Base-by-base conservation (phyloP, 2,888 invertebrate species). In the Synergus itoensis region DNA sequence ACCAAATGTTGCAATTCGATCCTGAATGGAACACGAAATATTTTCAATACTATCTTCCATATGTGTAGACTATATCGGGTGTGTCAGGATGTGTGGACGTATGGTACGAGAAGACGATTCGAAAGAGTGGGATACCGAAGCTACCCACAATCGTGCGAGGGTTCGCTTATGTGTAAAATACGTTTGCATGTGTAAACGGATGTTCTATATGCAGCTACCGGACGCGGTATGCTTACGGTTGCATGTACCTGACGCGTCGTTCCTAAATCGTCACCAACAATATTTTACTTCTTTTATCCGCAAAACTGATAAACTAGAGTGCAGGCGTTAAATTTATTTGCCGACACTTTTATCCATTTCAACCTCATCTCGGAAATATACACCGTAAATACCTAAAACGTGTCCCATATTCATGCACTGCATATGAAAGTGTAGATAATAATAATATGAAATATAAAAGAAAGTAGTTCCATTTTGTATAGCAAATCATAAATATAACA, bases 171-270 rank as follows among this genome's bases (percentile, higher is more conserved):
- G 45, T 18, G 14, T 69, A 41, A 65, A 65, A 65, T 41, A 64
- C 40, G 9, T 65, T 65, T 41, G 43, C 65, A 41, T 65, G 40
- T 79, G 81, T 64, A 69, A 87, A 85, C 90, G 90, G 90, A 90
- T 90, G 89, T 90, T 89, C 88, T 90, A 89, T 90, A 89, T 88
- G 88, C 86, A 90, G 87, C 85, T 84, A 88, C 90, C 90, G 90
- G 90, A 90, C 87, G 90, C 77, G 80, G 21, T 69, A 80, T 79
- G 80, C 82, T 83, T 82, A 81, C 82, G 1, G 53, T 3, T 53
- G 79, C 81, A 81, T 82, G 84, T 89, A 88, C 87, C 86, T 86
- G 87, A 88, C 85, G 84, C 83, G 84, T 83, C 82, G 81, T 78
- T 81, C 79, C 84, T 84, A 83, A 86, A 86, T 40, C 28, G 53